Percentiles rank a stretch among this genome's conserved stretches.
phyloP scores from a whole-genome alignment of 2,797 vertebrate genomes.

The Ambastaia sidthimunki region DNA sequence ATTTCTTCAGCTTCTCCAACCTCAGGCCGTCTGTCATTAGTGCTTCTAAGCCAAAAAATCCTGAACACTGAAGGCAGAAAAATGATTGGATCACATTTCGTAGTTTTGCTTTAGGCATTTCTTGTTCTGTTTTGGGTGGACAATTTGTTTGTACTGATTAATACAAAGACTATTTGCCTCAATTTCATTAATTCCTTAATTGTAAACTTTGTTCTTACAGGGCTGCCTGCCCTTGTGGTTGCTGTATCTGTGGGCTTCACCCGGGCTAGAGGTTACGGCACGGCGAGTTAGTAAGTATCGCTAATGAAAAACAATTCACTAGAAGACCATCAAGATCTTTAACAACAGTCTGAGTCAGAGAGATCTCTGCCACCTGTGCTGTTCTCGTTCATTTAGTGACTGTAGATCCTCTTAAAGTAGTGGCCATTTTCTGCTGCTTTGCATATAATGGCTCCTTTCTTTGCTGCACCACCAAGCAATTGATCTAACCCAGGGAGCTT shows the following conservation, averaged over 20 bases:
- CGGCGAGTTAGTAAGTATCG: slow-evolving; percentile 92
- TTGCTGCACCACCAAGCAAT: slow-evolving; percentile 25
- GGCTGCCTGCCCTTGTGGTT: slow-evolving; percentile 95
- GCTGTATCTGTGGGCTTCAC: slow-evolving; percentile 98
- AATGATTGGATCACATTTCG: not conserved
- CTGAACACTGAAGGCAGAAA: not conserved
- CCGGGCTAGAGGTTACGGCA: slow-evolving; percentile 96
- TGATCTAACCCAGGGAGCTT: slow-evolving; percentile 34
- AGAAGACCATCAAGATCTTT: not conserved
- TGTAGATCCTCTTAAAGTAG: not conserved
- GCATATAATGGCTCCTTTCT: slow-evolving; percentile 32
- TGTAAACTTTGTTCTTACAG: slow-evolving; percentile 67
- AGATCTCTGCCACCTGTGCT: not conserved
- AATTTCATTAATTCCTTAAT: slow-evolving; percentile 10
- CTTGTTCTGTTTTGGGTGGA: not conserved
- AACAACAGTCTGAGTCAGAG: not conserved
- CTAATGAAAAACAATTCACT: not conserved
- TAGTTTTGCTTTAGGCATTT: not conserved
- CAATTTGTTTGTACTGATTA: not conserved
- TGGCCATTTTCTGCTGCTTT: slow-evolving; percentile 15
- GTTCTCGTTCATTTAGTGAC: not conserved
- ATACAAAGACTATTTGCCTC: slow-evolving; percentile 1
- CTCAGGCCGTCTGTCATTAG: not conserved
- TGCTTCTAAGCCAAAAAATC: not conserved
- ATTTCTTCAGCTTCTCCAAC: not conserved